Base-by-base conservation (phyloP, 2,888 invertebrate genomes). In the Brachylomia viminalis region DNA sequence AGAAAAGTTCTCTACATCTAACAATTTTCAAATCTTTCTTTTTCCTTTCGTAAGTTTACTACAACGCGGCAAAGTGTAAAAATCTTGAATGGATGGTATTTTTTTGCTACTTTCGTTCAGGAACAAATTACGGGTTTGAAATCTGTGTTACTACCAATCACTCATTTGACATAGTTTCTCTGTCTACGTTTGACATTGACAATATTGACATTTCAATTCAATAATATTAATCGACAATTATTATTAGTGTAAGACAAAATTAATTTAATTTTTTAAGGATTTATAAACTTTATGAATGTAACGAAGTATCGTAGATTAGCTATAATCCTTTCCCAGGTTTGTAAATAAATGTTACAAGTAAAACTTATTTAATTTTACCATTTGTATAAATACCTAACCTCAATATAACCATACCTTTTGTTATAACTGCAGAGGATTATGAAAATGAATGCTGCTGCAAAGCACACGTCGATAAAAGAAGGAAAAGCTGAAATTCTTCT, bases 401-500 rank as follows among this genome's bases (percentile, higher is more conserved):
- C 58, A 67, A 47, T 71, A 67, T 73, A 85, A 87, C 79, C 85
- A 68, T 79, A 66, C 42, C 61, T 45, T 38, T 68, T 45, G 49
- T n/a, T 67, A n/a, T 42, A 30, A 15, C 30, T 70, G 3, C 77
- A 93, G 92, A 79, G 80, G 77, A 84, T 89, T 75, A 92, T 91
- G 88, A 95, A 87, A 89, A 95, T 95, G 95, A 92, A 93, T 77
- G 62, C 86, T 49, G 85, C 90, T 33, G 81, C 89, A 72, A 83
- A 84, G 27, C 83, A 79, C 59, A 95, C 95, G 85, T 92, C 93
- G 64, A 97, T 98, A 80, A 97, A 94, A 71, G 99, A 99, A 96
- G 99, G 99, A 0, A 97, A 97, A 88, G 98, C 99, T 0, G 97
- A 97, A 91, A 98, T 99, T 80, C 95, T 97, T 72, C 97, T 98